These are phyloP conservation scores for Neogobius melanostomus DNA, from an alignment of 2,113 vertebrate genomes.

Conservation along the genomic window DNA sequence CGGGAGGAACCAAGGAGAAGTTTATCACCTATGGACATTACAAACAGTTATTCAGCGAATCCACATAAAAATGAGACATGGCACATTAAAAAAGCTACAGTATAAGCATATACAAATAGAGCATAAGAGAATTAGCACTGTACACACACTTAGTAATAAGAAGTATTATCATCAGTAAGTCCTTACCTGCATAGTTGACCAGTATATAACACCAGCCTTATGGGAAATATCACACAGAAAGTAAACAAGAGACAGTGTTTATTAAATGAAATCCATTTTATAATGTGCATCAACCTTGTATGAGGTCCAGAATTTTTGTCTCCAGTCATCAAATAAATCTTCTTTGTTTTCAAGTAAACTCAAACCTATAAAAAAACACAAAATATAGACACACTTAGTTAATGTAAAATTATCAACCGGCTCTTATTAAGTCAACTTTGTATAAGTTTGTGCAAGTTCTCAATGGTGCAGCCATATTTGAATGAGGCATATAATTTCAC, in stretches of 20 bases:
- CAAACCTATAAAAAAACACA: constrained; percentile 65
- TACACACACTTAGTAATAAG: too few relatives aligned
- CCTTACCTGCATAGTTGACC: constrained; percentile 79
- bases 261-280: neutral
- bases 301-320: constrained; percentile 79
- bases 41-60: neutral
- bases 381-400: too few relatives aligned
- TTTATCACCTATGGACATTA: constrained; percentile 68
- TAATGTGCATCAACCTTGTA: constrained; percentile 66
- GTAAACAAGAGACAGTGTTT: neutral
- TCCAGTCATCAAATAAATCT: constrained; percentile 76
- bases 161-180: too few relatives aligned
- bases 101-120: neutral
- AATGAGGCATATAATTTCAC: too few relatives aligned
- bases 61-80: neutral
- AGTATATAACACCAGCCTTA: constrained; percentile 76
- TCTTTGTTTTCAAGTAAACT: constrained; percentile 76
- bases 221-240: neutral
- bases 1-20: constrained; percentile 76
- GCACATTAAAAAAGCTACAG: neutral
- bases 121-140: neutral
- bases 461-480: too few relatives aligned
- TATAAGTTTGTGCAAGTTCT: too few relatives aligned
- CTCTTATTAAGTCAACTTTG: too few relatives aligned
- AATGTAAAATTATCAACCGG: too few relatives aligned